Evolutionary conservation across 2,113 vertebrate species (phyloP), one percentile per base, ranked within the genome.

Genomic region (Bubo blakistoni): DNA sequence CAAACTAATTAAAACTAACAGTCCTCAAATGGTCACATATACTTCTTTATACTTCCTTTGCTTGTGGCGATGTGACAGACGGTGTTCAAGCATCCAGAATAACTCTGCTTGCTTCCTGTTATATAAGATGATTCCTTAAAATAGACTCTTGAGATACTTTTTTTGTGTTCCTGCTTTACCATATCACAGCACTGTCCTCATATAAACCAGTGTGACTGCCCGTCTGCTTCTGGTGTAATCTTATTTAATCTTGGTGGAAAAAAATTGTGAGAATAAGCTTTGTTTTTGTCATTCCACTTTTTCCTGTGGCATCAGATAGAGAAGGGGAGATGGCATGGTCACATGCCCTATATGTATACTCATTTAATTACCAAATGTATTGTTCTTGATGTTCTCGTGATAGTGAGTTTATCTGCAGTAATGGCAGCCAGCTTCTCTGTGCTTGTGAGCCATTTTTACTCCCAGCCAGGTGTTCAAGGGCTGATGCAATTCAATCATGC

Each of bases 1-100:
- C 42, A 73, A 34, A 73, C 92, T 96, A 82, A 96, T 96, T 97
- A 95, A 96, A 97, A 79, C 52, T 72, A 96, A 66, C 88, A 82
- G 47, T 91, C 90, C 91, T 96, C 90, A 95, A 96, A 86, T 73
- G 81, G 65, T 91, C 67, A 70, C 61, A 51, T 67, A 47, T 86
- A 73, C 44, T 91, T 94, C 78, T 94, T 95, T 82, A 73, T 94
- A 34, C 58, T 87, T 89, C 51, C 62, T 92, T 85, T 78, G 86
- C 94, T 91, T 86, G n/a, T 78, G 88, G 86, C 63, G 2, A 66
- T 42, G 71, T 84, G 84, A 91, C 95, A 97, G 95, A 95, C 70
- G 34, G 93, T 93, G 76, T 81, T 96, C 78, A 96, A 78, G 91
- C 72, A 81, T 93, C 84, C 67, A 89, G 73, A 97, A 81, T 94